Evolutionary conservation across 2,797 vertebrate species (phyloP).

Genomic region (Lemur catta): DNA sequence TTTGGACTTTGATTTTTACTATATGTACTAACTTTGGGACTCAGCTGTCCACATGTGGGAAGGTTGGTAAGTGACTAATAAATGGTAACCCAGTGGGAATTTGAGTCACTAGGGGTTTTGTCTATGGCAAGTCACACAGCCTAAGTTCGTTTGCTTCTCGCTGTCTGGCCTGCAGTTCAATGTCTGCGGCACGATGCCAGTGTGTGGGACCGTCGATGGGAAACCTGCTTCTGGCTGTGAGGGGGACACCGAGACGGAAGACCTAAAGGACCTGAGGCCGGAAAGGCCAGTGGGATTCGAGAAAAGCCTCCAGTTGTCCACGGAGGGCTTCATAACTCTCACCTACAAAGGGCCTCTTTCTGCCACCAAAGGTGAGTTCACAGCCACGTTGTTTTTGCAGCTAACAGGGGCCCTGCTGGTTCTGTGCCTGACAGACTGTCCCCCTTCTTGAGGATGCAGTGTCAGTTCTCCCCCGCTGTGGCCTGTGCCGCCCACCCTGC

Average conservation of each 20-base stretch:
- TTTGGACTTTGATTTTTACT: neutral
- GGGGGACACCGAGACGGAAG: constrained; percentile 73
- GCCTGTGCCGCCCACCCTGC: neutral
- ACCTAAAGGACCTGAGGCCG: constrained; percentile 45
- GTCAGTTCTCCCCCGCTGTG: rapidly evolving
- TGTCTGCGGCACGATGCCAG: constrained; percentile 86
- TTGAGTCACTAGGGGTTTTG: neutral
- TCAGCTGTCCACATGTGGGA: rapidly evolving
- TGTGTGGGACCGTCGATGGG: constrained; percentile 82
- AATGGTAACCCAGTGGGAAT: neutral
- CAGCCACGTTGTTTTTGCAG: rapidly evolving
- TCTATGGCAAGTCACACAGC: rapidly evolving
- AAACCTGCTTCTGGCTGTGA: constrained; percentile 88
- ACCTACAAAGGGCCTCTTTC: constrained; percentile 87
- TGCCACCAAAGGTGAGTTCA: constrained; percentile 82
- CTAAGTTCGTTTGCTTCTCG: rapidly evolving
- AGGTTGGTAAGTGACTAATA: neutral
- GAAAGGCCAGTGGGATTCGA: constrained; percentile 86
- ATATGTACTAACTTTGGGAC: neutral
- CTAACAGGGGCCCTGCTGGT: rapidly evolving
- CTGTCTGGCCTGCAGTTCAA: constrained; percentile 87
- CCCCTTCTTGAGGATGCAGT: rapidly evolving
- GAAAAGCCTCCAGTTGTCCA: constrained; percentile 89
- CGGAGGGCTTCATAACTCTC: constrained; percentile 89
- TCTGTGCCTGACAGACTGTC: rapidly evolving